Evolutionary conservation across 2,888 invertebrate genomes (phyloP), one percentile per base, ranked within the genome.

Genomic region (Nasonia oneida): DNA sequence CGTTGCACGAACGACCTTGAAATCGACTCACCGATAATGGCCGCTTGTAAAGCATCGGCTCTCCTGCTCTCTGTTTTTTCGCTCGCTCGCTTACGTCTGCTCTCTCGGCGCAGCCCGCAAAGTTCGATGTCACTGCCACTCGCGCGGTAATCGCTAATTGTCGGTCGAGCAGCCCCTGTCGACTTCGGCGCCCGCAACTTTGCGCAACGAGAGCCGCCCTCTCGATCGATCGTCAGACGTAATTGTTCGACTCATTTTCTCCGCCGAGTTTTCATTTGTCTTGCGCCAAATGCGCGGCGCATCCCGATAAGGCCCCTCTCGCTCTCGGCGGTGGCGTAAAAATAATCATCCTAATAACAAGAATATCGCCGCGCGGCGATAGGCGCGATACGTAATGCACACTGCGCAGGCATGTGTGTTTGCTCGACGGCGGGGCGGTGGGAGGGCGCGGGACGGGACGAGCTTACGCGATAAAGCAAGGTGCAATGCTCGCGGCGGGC

Each of bases 391-490:
- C 14, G 42, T 23, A 57, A n/a, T 18, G 37, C 23, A 29, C n/a
- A 15, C 73, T 42, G 47, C 8, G 6, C 6, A 8, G 8, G 57
- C 57, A 15, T 39, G 73, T 75, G 39, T 78, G 53, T 78, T 70
- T 37, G 67, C 15, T 81, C 80, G 84, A 37, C 75, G 86, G 50
- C 64, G 42, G 6, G 50, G 76, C 67, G 73, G 50, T 82, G 76
- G 78, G 39, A 70, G 37, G 76, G 71, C 47, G 86, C 84, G 3
- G 61, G 77, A 23, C 39, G 86, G 61, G 88, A 79, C 73, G 18
- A 79, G 87, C 87, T 88, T 89, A 89, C 89, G 91, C 91, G 92
- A 92, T 92, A 92, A 91, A 92, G 91, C 91, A 91, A 93, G 93
- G 93, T 93, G 93, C 93, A 90, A 91, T 89, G 91, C 89, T 90